Base-by-base conservation (phyloP, 2,888 invertebrate genomes). In the Anodontia alba region DNA sequence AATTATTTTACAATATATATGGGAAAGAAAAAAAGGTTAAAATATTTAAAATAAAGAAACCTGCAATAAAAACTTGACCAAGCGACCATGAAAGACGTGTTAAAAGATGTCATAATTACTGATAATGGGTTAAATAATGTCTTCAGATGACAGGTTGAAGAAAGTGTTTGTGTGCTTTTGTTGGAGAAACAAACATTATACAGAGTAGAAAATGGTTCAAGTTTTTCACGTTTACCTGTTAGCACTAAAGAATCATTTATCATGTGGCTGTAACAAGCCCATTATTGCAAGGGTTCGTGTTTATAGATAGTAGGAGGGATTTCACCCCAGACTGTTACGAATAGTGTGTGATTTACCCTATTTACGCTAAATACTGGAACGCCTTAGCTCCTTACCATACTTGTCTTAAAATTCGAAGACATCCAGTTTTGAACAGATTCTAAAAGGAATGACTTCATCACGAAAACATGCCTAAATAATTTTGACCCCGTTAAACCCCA, bases 71-170 rank as follows among this genome's bases (percentile, higher is more conserved):
- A 38, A 38, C 12, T 12, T 38, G 38, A 38, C 38, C 38, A 38
- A 38, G 38, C 38, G 5, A 12, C 38, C 5, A 38, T 38, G 38
- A 38, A 38, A 38, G 38, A 38, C 38, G 33, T 62, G 62, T 17
- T 62, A 62, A 62, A 62, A 62, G 62, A 62, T 62, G 62, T 33
- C 62, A 62, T 62, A 62, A 62, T 62, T 62, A 12, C 62, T 62
- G 62, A 17, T 62, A 62, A 62, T 33, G 62, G 62, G 1, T 10
- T 17, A 33, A 23, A 62, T 62, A 62, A 62, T 62, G 31, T 33
- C 33, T 29, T 17, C 8, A 33, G 29, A 7, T 62, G 62, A 62
- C 62, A 62, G 33, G 33, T 33, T 20, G 62, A 33, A 5, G 62
- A 62, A 62, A 20, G n/a, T 54, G 46, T 46, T 46, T 46, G 46